These are phyloP conservation scores for Petaurus breviceps DNA, from an alignment of 2,113 vertebrate genomes.

Conservation along the genomic window DNA sequence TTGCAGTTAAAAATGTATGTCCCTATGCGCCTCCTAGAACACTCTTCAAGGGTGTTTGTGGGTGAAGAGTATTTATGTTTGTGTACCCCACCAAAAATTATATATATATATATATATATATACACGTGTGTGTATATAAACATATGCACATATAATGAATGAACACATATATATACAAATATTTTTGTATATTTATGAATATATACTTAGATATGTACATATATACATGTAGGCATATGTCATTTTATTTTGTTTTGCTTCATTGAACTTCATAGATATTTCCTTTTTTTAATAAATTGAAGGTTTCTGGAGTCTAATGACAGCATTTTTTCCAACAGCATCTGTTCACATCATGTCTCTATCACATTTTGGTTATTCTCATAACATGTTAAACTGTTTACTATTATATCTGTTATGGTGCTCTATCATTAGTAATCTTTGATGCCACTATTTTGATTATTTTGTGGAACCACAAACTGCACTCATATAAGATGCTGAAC, in stretches of 20 bases:
- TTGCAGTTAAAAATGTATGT: conserved; percentile 37
- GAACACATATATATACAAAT: not conserved
- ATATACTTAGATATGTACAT: too few relatives aligned
- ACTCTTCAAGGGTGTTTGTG: not conserved
- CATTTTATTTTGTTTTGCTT: not conserved
- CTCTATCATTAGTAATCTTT: not conserved
- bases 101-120: not conserved
- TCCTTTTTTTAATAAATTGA: not conserved
- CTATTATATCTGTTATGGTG: not conserved
- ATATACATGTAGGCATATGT: not conserved
- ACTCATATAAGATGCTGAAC: not conserved
- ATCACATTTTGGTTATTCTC: not conserved
- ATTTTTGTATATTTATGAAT: not conserved
- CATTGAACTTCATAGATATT: not conserved
- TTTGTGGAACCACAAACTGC: not conserved
- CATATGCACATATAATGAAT: too few relatives aligned
- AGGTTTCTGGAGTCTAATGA: not conserved
- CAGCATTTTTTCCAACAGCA: not conserved
- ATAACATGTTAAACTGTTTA: not conserved
- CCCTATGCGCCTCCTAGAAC: not conserved
- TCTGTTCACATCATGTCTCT: too few relatives aligned
- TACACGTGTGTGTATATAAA: not conserved
- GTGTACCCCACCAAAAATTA: not conserved
- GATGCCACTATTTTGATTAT: not conserved
- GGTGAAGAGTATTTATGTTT: not conserved